phyloP scores from a whole-genome alignment of 2,113 vertebrate species.

The Nanorana parkeri region DNA sequence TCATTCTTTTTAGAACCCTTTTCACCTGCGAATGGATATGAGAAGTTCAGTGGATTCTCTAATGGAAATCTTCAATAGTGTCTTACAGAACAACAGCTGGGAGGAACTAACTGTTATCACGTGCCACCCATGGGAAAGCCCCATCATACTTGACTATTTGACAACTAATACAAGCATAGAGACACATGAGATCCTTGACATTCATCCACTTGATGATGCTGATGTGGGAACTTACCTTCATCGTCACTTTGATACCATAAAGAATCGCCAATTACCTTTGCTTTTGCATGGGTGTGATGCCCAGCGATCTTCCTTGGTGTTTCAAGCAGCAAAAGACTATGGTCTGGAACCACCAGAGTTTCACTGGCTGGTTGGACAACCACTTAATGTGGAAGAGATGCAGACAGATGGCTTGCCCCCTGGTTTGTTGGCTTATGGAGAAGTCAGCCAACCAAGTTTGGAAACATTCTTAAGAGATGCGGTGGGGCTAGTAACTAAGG shows the following conservation, averaged over 20 bases:
- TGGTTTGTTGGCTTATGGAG: slow-evolving; percentile 87
- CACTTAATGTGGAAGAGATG: slow-evolving; percentile 77
- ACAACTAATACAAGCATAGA: slow-evolving; percentile 65
- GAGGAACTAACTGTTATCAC: slow-evolving; percentile 78
- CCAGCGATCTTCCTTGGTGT: slow-evolving; percentile 70
- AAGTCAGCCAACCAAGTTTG: slow-evolving; percentile 80
- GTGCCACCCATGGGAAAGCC: slow-evolving; percentile 80
- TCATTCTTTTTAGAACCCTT: slow-evolving; percentile 75
- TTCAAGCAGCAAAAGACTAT: slow-evolving; percentile 71
- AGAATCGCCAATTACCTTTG: slow-evolving; percentile 71
- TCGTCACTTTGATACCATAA: slow-evolving; percentile 65
- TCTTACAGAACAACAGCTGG: slow-evolving; percentile 78
- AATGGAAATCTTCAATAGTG: slow-evolving; percentile 74
- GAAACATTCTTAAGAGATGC: slow-evolving; percentile 84
- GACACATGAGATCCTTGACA: slow-evolving; percentile 74
- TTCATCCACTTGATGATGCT: slow-evolving; percentile 68
- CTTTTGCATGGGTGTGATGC: slow-evolving; percentile 84
- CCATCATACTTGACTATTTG: slow-evolving; percentile 64
- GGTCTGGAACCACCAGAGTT: slow-evolving; percentile 75
- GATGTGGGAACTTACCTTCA: slow-evolving; percentile 69
- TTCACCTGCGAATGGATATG: slow-evolving; percentile 86
- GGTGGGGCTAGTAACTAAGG: slow-evolving; percentile 79
- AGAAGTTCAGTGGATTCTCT: slow-evolving; percentile 76
- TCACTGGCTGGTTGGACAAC: slow-evolving; percentile 90
- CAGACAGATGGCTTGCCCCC: slow-evolving; percentile 84